Evolutionary conservation across 2,797 vertebrate species (phyloP).

Genomic region (Semaprochilodus insignis): DNA sequence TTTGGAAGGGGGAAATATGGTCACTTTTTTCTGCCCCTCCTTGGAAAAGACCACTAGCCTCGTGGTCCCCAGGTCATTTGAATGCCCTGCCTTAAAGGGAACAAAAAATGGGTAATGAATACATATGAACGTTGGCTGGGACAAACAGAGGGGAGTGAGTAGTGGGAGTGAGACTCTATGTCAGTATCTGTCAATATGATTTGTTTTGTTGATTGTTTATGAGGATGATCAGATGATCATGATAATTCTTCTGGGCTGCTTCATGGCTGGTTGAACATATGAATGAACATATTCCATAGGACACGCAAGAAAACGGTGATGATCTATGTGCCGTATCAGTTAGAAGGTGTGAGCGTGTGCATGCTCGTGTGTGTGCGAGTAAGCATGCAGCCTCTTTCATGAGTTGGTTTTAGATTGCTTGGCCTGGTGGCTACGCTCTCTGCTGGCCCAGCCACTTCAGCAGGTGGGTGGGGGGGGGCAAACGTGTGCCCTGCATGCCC

Average conservation of each 20-base stretch:
- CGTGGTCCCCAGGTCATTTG: no score
- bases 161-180: neutral
- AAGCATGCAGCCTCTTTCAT: slow-evolving; percentile 1
- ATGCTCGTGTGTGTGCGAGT: slow-evolving; percentile 35
- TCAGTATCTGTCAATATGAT: neutral
- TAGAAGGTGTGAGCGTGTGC: slow-evolving; percentile 31
- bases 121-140: neutral
- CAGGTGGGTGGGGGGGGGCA: slow-evolving; percentile 38
- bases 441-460: slow-evolving; percentile 51
- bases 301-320: slow-evolving; percentile 9
- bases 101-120: neutral
- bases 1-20: no score
- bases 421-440: slow-evolving; percentile 41
- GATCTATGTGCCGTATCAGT: slow-evolving; percentile 32
- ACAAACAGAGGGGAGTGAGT: neutral
- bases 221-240: no score
- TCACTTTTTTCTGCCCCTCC: no score
- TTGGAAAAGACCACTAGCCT: no score
- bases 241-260: no score
- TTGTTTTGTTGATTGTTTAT: neutral
- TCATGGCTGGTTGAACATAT: no score
- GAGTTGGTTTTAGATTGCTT: slow-evolving; percentile 55
- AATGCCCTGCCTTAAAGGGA: neutral
- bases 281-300: slow-evolving; percentile 38
- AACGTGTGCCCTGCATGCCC: slow-evolving; percentile 57